A percentile compares a stretch with the other conserved stretches of the same genome.
phyloP scores from a whole-genome alignment of 2,113 vertebrate species.

The Malurus alboscapulatus region DNA sequence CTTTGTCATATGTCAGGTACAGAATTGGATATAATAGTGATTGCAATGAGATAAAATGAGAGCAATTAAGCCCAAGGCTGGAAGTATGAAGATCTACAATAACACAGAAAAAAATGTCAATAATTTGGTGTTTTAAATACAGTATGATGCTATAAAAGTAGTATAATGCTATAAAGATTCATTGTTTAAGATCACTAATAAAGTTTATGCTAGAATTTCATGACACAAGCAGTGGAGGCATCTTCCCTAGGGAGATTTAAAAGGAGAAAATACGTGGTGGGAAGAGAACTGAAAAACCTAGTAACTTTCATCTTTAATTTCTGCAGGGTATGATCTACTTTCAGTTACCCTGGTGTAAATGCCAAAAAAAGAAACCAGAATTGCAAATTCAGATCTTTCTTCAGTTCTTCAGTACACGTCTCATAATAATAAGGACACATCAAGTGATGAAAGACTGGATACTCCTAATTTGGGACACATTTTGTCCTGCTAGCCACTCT shows the following conservation, averaged over 20 bases:
- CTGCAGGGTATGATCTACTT: conserved; percentile 1
- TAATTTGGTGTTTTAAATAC: neutral
- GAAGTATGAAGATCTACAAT: neutral
- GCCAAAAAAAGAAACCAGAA: neutral
- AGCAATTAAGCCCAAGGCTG: neutral
- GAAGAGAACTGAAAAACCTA: conserved; percentile 2
- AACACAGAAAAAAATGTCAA: neutral
- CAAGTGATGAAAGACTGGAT: neutral
- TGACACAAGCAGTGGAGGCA: neutral
- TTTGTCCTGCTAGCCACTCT: neutral
- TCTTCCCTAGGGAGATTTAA: neutral
- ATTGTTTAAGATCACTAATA: conserved; percentile 9
- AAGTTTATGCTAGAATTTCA: neutral
- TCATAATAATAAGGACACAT: neutral
- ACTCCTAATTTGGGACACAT: neutral
- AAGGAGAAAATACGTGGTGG: neutral
- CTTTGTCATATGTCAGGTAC: neutral
- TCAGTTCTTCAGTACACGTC: neutral
- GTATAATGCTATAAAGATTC: neutral
- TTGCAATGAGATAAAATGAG: neutral
- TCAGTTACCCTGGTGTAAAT: conserved; percentile 7
- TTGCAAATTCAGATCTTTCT: conserved; percentile 17
- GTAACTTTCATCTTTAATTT: conserved; percentile 36
- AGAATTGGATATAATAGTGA: neutral
- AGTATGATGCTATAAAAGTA: neutral